Evolutionary conservation across 2,888 invertebrate genomes (phyloP).

Genomic region (Limnephilus auricula): DNA sequence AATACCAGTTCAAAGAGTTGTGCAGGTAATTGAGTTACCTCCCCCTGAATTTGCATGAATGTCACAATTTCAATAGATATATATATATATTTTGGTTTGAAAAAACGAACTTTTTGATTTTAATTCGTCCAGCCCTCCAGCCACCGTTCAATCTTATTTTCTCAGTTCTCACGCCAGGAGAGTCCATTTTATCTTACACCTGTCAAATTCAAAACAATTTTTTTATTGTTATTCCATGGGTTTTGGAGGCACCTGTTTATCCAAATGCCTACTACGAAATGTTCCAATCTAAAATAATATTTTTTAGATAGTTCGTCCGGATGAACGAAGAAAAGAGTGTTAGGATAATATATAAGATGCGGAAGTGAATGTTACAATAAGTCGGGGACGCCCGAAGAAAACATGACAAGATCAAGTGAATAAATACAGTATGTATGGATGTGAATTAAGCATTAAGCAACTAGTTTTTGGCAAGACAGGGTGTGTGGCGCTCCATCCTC

Average conservation of each 20-base stretch:
- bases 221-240: not conserved
- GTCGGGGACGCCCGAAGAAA: too few relatives aligned
- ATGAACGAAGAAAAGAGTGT: too few relatives aligned
- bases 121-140: not conserved
- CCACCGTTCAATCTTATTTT: not conserved
- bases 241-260: not conserved
- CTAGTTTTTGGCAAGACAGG: too few relatives aligned
- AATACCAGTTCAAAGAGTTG: not conserved
- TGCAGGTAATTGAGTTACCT: not conserved
- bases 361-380: too few relatives aligned
- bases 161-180: not conserved
- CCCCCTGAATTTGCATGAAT: not conserved
- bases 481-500: too few relatives aligned
- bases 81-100: not conserved
- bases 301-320: not conserved
- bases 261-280: not conserved
- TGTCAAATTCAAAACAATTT: conserved; percentile 4
- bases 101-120: not conserved
- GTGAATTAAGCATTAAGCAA: too few relatives aligned
- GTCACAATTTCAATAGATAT: not conserved
- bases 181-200: conserved; percentile 4
- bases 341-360: too few relatives aligned
- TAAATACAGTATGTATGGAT: too few relatives aligned
- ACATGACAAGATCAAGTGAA: too few relatives aligned
- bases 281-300: not conserved